These are phyloP conservation scores for Parthenolecanium corni DNA, from an alignment of 2,888 invertebrate species.

Conservation along the genomic window DNA sequence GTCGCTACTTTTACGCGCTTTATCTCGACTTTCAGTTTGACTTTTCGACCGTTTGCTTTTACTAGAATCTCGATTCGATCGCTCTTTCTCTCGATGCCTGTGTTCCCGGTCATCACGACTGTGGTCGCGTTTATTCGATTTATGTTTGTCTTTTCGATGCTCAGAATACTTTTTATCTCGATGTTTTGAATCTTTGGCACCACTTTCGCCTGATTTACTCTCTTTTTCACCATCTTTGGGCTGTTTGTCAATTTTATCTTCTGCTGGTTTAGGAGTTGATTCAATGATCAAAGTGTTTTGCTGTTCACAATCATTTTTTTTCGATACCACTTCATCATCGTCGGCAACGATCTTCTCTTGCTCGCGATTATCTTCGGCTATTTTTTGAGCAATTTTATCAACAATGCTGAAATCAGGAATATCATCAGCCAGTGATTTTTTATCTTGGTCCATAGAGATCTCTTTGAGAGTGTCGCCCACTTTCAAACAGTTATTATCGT, in stretches of 20 bases:
- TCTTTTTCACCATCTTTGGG: too few species aligned
- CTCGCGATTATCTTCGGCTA: constrained; percentile 2
- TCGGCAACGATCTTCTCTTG: too few species aligned
- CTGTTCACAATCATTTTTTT: too few species aligned
- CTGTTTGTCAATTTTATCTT: too few species aligned
- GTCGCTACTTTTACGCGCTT: not conserved
- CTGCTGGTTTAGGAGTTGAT: too few species aligned
- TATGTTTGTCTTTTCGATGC: constrained; percentile 7
- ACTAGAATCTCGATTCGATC: constrained; percentile 8
- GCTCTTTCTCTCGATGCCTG: constrained; percentile 5
- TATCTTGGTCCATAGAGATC: not conserved
- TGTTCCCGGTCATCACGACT: not conserved
- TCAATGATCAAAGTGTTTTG: too few species aligned
- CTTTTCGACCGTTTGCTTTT: constrained; percentile 10
- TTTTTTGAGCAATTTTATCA: constrained; percentile 9
- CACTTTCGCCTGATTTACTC: not conserved
- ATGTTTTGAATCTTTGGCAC: not conserved
- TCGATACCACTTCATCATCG: too few species aligned
- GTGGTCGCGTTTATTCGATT: constrained; percentile 7
- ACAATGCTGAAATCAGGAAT: not conserved
- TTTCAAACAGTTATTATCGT: constrained; percentile 8
- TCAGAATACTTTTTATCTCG: constrained; percentile 7
- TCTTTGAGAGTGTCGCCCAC: not conserved
- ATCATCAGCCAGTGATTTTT: not conserved
- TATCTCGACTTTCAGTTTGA: not conserved